Base-by-base conservation (phyloP, 2,113 vertebrate genomes). In the Corythornis madagascariensis region DNA sequence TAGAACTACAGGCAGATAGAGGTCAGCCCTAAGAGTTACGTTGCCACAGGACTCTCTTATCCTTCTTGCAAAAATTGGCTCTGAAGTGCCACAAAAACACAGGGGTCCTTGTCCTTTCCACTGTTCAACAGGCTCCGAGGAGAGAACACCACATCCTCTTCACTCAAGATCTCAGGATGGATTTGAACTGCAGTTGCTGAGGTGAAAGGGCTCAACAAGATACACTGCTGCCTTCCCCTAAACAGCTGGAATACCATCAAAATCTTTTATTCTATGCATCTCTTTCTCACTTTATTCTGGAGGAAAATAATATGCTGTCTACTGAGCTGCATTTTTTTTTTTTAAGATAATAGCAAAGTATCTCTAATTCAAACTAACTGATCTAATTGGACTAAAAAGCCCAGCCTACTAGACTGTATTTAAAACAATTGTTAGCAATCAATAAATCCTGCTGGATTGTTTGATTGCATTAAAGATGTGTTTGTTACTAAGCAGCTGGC, bases 281-380 rank as follows among this genome's bases (percentile, higher is more conserved):
- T 86, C 53, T 90, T 83, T 61, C 22, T 2, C 18, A 79, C 65
- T 81, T 90, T 43, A 45, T 77, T 65, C 21, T 88, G 33, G 16
- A 83, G 31, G 57, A 67, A 85, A 71, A 78, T 77, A 72, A 74
- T 56, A 29, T 3, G 6, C 57, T 90, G 65, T 84, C 59, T 90
- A 77, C 28, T 59, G 83, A 93, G 61, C 14, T 47, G 25, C 56
- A 52, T 85, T 90, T 90, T 91, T 93, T 72, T 94, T 95, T 72
- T 94, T 95, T 11, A 93, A 86, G 92, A 97, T 97, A 98, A 96
- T 93, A 97, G 90, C 66, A 94, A 96, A 95, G 93, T 95, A 91
- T 96, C 89, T 97, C 98, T 98, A 97, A 98, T 98, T 98, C 97
- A 98, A 98, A 98, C 96, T 97, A 98, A 98, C 97, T 95, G 93